Conservation (phyloP, 2,797 vertebrate genomes). For the Phyllotis vaccarum region DNA sequence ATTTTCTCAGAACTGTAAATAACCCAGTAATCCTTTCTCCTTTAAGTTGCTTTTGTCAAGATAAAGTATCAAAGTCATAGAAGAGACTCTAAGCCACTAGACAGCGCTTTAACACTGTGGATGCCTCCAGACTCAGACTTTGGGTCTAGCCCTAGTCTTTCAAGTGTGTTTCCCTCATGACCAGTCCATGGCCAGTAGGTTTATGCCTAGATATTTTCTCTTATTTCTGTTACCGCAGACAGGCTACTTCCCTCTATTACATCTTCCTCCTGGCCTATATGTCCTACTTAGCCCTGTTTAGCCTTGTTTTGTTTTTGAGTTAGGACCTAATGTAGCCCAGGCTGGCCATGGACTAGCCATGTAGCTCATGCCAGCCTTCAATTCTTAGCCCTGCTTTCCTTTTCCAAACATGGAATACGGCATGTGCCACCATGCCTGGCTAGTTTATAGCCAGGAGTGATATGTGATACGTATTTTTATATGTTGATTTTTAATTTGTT, state of each 20-base stretch:
- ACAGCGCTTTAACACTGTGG: background rate
- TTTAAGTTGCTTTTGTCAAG: background rate
- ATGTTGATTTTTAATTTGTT: background rate
- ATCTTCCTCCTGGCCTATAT: background rate
- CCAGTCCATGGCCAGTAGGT: too few species aligned
- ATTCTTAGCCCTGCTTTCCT: background rate
- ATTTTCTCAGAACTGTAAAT: background rate
- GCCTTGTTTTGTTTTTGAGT: background rate
- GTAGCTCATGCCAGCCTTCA: background rate
- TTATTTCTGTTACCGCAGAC: background rate
- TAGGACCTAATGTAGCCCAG: background rate
- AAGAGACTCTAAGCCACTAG: background rate
- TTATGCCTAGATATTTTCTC: background rate
- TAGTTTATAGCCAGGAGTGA: background rate
- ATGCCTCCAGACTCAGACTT: background rate
- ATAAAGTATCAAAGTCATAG: background rate
- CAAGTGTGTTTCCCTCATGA: background rate
- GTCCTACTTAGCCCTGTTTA: background rate
- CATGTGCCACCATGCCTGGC: background rate
- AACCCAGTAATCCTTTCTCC: background rate
- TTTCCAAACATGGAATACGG: background rate
- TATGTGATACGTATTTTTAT: background rate
- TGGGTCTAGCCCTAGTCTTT: background rate
- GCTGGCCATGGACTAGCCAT: background rate
- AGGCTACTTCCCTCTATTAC: background rate